phyloP scores from a whole-genome alignment of 2,888 invertebrate species.

The Pecten maximus region DNA sequence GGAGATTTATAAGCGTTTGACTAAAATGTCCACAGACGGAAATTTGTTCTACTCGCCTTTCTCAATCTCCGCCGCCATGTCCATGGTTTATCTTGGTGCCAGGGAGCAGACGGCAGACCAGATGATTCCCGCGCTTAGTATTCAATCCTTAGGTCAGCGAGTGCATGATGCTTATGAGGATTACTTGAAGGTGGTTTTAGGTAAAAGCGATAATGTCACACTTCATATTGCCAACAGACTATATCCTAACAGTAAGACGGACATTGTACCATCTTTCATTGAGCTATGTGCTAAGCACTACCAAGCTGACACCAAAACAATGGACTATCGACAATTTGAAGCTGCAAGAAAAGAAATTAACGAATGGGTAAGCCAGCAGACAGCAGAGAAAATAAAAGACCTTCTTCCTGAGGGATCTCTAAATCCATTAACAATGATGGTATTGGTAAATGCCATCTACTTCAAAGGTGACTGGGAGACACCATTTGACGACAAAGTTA shows the following conservation, averaged over 20 bases:
- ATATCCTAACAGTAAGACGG: constrained; percentile 64
- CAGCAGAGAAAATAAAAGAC: constrained; percentile 87
- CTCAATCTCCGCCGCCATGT: constrained; percentile 81
- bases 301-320: constrained; percentile 51
- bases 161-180: constrained; percentile 59
- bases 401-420: constrained; percentile 86
- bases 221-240: constrained; percentile 76
- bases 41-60: constrained; percentile 82
- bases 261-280: constrained; percentile 68
- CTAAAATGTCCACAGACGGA: constrained; percentile 42
- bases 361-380: constrained; percentile 86
- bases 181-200: constrained; percentile 58
- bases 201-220: constrained; percentile 59
- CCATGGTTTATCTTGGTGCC: constrained; percentile 82
- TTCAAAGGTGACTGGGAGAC: constrained; percentile 83
- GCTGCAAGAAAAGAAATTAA: constrained; percentile 87
- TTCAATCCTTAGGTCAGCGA: constrained; percentile 53
- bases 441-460: constrained; percentile 83
- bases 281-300: constrained; percentile 62
- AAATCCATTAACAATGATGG: constrained; percentile 73
- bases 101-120: constrained; percentile 77
- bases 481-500: constrained; percentile 86
- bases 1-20: not conserved
- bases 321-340: constrained; percentile 64
- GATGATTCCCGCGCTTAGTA: constrained; percentile 68